Evolutionary conservation across 2,888 invertebrate genomes (phyloP).

Genomic region (Papilio protenor): DNA sequence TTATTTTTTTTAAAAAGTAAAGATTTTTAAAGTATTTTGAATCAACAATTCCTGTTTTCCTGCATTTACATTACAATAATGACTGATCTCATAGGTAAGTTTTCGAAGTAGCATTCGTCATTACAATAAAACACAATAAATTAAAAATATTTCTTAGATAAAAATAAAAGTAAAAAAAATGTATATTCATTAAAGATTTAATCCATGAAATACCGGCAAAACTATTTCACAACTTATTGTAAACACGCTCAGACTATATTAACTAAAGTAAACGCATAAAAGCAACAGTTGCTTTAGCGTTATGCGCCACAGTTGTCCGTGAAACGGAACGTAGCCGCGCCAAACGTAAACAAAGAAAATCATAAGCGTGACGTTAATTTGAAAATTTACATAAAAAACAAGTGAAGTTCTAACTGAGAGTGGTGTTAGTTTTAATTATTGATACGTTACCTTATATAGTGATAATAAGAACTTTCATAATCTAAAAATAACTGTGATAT

Average conservation of each 20-base stretch:
- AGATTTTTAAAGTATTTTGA: not conserved
- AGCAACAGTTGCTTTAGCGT: not conserved
- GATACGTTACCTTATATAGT: slow-evolving; percentile 43
- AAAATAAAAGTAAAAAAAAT: not conserved
- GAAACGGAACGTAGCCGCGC: slow-evolving; percentile 55
- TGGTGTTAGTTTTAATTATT: slow-evolving; percentile 11
- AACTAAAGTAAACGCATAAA: slow-evolving; percentile 1
- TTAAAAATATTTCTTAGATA: not conserved
- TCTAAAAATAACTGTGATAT: slow-evolving; percentile 60
- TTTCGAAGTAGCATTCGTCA: not conserved
- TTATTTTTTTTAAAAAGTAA: not conserved
- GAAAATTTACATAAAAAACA: slow-evolving; percentile 63
- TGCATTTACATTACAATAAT: not conserved
- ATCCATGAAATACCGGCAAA: not conserved
- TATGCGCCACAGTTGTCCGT: slow-evolving; percentile 44
- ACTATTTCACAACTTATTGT: slow-evolving; percentile 11
- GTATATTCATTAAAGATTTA: not conserved
- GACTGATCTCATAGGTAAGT: not conserved
- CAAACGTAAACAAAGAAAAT: slow-evolving; percentile 68
- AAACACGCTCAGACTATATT: slow-evolving; percentile 1
- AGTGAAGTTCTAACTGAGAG: slow-evolving; percentile 55
- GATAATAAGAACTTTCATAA: slow-evolving; percentile 44
- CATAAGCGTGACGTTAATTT: slow-evolving; percentile 72
- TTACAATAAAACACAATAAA: not conserved
- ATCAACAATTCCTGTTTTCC: not conserved